Evolutionary conservation across 2,797 vertebrate species (phyloP).

Genomic region (Tapera naevia): DNA sequence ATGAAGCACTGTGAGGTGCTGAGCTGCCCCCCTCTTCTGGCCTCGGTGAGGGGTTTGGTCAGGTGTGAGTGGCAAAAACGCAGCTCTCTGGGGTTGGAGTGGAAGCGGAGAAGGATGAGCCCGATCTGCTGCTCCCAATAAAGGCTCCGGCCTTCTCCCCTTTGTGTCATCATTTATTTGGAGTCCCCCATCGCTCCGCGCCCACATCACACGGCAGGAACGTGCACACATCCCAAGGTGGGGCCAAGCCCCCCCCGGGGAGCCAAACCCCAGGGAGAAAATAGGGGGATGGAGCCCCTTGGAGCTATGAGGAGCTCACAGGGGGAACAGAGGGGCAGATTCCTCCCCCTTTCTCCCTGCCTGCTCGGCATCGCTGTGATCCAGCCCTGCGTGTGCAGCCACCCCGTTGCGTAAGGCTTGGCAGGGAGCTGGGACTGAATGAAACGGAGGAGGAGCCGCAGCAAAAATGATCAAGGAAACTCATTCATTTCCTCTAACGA

Average conservation of each 20-base stretch:
- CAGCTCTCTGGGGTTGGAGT: background rate
- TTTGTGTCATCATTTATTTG: background rate
- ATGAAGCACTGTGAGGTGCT: background rate
- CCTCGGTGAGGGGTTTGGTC: background rate
- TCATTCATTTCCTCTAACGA: slow-evolving; percentile 1
- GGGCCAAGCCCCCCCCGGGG: too few relatives aligned
- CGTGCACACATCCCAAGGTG: too few relatives aligned
- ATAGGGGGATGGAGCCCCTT: too few relatives aligned
- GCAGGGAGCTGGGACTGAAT: slow-evolving; percentile 15
- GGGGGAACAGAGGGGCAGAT: too few relatives aligned
- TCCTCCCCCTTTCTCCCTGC: too few relatives aligned
- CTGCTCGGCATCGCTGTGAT: background rate
- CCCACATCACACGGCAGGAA: too few relatives aligned
- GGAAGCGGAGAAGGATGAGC: background rate
- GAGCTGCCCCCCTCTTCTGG: background rate
- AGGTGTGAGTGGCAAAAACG: too few relatives aligned
- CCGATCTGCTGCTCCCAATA: background rate
- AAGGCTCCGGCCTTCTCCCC: background rate
- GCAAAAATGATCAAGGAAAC: background rate
- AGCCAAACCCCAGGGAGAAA: too few relatives aligned
- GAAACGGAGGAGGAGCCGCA: slow-evolving; percentile 35
- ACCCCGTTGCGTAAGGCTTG: background rate
- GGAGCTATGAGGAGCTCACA: too few relatives aligned
- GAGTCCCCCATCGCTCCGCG: background rate
- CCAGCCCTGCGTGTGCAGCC: background rate